A percentile compares a stretch with the other conserved stretches of the same genome.
Evolutionary conservation across 2,113 vertebrate species (phyloP).

Genomic region (Tachycineta bicolor): DNA sequence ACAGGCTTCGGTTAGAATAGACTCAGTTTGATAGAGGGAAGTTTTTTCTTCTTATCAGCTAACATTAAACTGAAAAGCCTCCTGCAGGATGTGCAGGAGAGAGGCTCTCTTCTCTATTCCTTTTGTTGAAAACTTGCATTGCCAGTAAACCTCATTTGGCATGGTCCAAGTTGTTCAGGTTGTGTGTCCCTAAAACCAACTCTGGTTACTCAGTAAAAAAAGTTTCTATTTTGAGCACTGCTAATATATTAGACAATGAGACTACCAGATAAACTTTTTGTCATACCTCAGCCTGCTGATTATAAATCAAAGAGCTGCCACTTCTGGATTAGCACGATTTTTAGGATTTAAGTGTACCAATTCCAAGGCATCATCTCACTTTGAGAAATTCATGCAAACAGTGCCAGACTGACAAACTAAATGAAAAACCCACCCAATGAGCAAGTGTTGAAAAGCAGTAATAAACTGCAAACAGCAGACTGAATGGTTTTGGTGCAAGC

Average conservation of each 20-base stretch:
- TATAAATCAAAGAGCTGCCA: background rate
- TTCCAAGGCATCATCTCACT: background rate
- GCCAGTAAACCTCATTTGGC: background rate
- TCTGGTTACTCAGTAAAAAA: background rate
- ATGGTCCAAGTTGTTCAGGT: background rate
- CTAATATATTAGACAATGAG: background rate
- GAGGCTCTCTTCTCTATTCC: background rate
- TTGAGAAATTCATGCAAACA: background rate
- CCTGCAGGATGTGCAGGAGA: background rate
- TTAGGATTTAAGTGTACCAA: background rate
- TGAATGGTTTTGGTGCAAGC: background rate
- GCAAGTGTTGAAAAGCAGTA: constrained; percentile 14
- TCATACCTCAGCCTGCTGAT: background rate
- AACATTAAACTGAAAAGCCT: background rate
- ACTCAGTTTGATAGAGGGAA: background rate
- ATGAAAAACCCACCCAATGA: background rate
- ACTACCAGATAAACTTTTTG: background rate
- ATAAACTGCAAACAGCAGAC: background rate
- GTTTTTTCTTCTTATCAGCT: background rate
- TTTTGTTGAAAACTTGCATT: background rate
- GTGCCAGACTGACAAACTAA: background rate
- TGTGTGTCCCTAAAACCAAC: background rate
- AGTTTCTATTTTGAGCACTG: background rate
- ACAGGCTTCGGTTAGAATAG: background rate
- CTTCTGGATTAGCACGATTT: background rate